Evolutionary conservation across 2,888 invertebrate species (phyloP), one percentile per base, ranked within the genome.

Genomic region (Drosophila cognata): DNA sequence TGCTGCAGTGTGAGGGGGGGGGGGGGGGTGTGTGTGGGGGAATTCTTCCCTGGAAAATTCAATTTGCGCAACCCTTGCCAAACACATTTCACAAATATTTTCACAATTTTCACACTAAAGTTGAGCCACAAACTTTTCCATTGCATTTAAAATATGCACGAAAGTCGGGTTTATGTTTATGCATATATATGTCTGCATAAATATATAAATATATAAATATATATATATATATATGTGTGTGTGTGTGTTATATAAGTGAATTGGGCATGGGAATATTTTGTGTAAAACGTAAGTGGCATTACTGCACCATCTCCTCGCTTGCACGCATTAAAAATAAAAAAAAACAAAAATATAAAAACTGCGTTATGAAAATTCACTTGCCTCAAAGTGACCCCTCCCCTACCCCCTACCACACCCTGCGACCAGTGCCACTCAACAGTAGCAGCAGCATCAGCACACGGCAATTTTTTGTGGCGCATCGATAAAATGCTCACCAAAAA

Each of bases 131-230:
- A 79, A 70, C 66, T 82, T 84, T 79, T 63, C 57, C 82, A 79
- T 71, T 71, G 84, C 81, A 78, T 86, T 81, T 83, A 64, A 83
- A 78, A 83, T 83, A 81, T 83, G 78, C 81, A 83, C 78, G 71
- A 80, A 82, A 81, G 43, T 67, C 55, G 63, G 67, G 58, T 52
- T 71, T 63, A 82, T 77, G 72, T 67, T 88, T 82, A 83, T 83
- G 79, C 79, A 81, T 71, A 70, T 50, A 74, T 25, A 33, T 18
- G 25, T 28, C 29, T 29, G 18, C 28, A n/a, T 55, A 41, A 31
- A 21, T 29, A 57, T 28, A 48, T 38, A n/a, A 6, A 11, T n/a
- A 4, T 43, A n/a, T 52, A 43, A 35, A 16, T 28, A 51, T 25
- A 55, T 35, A 18, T n/a, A n/a, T 38, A 28, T 51, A 28, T 57